A percentile compares a stretch with the other conserved stretches of the same genome.
Evolutionary conservation across 2,113 vertebrate species (phyloP).

Genomic region (Chlorodrepanis virens): DNA sequence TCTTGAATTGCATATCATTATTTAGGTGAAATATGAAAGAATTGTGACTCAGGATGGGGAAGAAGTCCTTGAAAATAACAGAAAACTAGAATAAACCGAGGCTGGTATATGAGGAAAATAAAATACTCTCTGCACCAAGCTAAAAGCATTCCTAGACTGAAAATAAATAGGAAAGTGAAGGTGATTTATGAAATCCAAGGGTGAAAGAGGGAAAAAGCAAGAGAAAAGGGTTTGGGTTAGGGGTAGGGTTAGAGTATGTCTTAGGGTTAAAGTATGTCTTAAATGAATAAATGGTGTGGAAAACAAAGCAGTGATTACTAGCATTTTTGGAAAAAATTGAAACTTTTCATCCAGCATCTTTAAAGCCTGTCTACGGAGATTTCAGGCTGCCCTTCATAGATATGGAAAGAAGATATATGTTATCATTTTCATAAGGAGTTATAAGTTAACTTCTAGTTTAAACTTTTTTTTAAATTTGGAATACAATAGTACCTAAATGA

Average conservation of each 20-base stretch:
- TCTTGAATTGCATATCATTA: not conserved
- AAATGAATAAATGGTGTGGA: not conserved
- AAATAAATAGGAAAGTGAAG: not conserved
- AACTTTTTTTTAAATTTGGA: not conserved
- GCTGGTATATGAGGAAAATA: not conserved
- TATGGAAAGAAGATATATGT: not conserved
- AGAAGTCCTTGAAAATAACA: not conserved
- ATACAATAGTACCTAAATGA: not conserved
- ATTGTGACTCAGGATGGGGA: not conserved
- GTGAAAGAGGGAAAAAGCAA: not conserved
- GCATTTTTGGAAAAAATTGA: not conserved
- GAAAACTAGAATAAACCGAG: not conserved
- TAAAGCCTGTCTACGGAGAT: not conserved
- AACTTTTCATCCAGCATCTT: not conserved
- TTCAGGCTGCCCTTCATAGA: not conserved
- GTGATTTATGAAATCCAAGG: not conserved
- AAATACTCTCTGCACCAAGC: not conserved
- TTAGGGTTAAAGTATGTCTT: not conserved
- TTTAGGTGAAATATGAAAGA: not conserved
- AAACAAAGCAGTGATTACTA: not conserved
- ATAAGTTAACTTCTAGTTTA: not conserved
- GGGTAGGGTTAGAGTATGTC: not conserved
- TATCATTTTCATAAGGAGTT: not conserved
- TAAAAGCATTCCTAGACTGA: not conserved
- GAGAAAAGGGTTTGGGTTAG: not conserved